Base-by-base conservation (phyloP, 2,113 vertebrate genomes). In the Ahaetulla prasina region DNA sequence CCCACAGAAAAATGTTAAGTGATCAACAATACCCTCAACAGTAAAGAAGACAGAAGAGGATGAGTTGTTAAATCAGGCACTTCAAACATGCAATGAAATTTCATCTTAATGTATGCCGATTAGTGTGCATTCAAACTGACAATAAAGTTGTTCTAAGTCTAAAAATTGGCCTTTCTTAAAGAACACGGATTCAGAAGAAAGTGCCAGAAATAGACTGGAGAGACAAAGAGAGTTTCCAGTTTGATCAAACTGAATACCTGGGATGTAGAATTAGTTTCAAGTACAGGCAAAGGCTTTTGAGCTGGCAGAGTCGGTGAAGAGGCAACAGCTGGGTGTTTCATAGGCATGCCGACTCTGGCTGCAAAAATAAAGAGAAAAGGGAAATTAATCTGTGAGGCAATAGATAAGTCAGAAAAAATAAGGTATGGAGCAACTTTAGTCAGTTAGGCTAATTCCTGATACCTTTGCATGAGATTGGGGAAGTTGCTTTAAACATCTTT, bases 331-430 rank as follows among this genome's bases (percentile, higher is more conserved):
- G 98, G 96, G 90, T 96, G 97, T 96, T 98, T 99, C 96, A 98
- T 95, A 92, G 97, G 96, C 0, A 96, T 97, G n/a, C 98, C 98
- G 93, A 98, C 97, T 47, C 97, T 97, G 93, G 96, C 97, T 97
- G 91, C 90, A 94, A 95, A 96, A 95, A 92, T 93, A 91, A 80
- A 91, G 94, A 91, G 94, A 94, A 57, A 95, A 89, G 94, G 9
- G 35, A n/a, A 35, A 91, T 94, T 89, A 96, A 92, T 93, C 92
- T 87, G 9, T 0, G 14, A 43, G 91, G 89, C 12, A 80, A 87
- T 0, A 27, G 0, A 22, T 84, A 94, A 95, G 87, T 95, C 94
- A 95, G 52, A 92, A 89, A 93, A 92, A 35, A 52, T 93, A 1
- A 92, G 18, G 89, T 89, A n/a, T 43, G 74, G 74, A 80, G 35